Percentiles rank a stretch among this genome's conserved stretches.
phyloP scores from a whole-genome alignment of 53 echinoderm and acorn worm species.

The Paelopatides confundens region DNA sequence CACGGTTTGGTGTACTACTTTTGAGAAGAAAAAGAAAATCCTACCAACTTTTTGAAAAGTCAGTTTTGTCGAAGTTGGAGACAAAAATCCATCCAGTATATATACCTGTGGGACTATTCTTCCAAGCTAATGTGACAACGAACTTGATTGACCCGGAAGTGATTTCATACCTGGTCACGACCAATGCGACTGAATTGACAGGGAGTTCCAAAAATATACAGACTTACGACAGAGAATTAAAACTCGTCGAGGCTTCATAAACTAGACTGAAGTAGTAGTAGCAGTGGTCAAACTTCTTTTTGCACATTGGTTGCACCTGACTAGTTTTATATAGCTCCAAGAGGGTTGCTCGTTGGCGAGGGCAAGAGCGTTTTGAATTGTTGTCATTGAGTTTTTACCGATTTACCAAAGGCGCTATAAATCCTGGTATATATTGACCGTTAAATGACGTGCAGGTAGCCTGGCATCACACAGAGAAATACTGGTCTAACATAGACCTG shows the following conservation, averaged over 20 bases:
- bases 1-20: too few relatives aligned
- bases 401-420: slow-evolving; percentile 48
- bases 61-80: too few relatives aligned
- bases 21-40: too few relatives aligned
- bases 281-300: slow-evolving; percentile 34
- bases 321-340: slow-evolving; percentile 30
- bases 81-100: too few relatives aligned
- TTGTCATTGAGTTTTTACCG: slow-evolving; percentile 29
- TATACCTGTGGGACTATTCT: background rate
- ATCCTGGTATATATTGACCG: slow-evolving; percentile 43
- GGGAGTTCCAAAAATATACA: slow-evolving; percentile 21
- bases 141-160: slow-evolving; percentile 51
- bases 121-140: background rate
- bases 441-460: slow-evolving; percentile 38
- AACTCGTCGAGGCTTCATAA: background rate
- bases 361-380: background rate
- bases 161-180: background rate
- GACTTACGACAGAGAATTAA: slow-evolving; percentile 38
- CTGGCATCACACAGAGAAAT: background rate
- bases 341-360: background rate
- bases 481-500: background rate
- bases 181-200: slow-evolving; percentile 9
- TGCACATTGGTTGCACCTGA: slow-evolving; percentile 4
- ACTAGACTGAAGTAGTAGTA: slow-evolving; percentile 9
- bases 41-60: too few relatives aligned